Evolutionary conservation across 2,797 vertebrate species (phyloP).

Genomic region (Darevskia nairensis): DNA sequence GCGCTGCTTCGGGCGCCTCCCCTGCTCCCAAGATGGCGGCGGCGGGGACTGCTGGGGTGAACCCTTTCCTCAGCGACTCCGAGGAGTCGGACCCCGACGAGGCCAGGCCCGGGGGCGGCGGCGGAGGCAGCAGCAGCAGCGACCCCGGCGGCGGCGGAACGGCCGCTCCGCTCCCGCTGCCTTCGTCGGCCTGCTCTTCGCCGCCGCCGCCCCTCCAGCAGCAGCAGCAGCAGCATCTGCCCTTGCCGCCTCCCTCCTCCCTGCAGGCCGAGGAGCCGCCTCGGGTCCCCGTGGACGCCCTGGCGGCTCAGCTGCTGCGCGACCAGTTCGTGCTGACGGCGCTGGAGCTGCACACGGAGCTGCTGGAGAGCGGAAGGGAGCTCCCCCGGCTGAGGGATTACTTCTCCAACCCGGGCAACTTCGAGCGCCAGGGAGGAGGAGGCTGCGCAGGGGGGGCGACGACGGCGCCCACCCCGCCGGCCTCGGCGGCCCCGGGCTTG

Average conservation of each 20-base stretch:
- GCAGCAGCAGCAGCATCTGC: conserved; percentile 80
- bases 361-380: conserved; percentile 93
- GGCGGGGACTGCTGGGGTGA: too few species aligned
- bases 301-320: conserved; percentile 93
- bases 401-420: conserved; percentile 98
- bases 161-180: too few species aligned
- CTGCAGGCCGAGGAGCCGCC: conserved; percentile 75
- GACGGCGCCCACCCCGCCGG: conserved; percentile 54
- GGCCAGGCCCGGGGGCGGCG: too few species aligned
- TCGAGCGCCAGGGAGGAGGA: conserved; percentile 93
- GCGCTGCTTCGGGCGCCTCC: too few species aligned
- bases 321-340: conserved; percentile 96
- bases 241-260: conserved; percentile 70
- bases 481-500: conserved; percentile 61
- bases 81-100: too few species aligned
- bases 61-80: too few species aligned
- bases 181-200: background rate
- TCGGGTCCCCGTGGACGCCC: conserved; percentile 88
- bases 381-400: conserved; percentile 95
- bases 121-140: too few species aligned
- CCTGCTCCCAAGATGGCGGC: too few species aligned
- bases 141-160: too few species aligned
- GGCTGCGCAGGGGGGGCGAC: conserved; percentile 79
- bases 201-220: conserved; percentile 51
- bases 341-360: conserved; percentile 94